phyloP scores from a whole-genome alignment of 2,797 vertebrate genomes.

The Cetoscarus ocellatus region DNA sequence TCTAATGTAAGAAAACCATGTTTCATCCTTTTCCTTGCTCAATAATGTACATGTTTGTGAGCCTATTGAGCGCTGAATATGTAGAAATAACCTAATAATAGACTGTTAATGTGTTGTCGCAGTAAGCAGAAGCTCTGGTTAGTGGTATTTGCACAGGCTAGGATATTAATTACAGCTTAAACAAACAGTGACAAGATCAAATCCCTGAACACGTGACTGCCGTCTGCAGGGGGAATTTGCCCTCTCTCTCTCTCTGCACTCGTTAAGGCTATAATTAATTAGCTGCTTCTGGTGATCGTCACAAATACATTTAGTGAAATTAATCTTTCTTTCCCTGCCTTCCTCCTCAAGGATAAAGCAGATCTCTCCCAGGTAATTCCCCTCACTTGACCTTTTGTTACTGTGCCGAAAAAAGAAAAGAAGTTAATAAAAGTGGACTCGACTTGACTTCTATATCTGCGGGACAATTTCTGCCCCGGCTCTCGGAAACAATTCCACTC shows the following conservation, averaged over 20 bases:
- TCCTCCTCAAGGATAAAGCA: constrained; percentile 51
- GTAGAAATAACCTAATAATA: constrained; percentile 6
- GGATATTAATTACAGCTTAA: constrained; percentile 76
- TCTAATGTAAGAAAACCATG: too few species aligned
- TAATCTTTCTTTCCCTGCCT: constrained; percentile 51
- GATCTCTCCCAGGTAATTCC: constrained; percentile 58
- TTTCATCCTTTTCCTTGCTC: neutral
- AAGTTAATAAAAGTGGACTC: constrained; percentile 39
- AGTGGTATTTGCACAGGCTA: constrained; percentile 43
- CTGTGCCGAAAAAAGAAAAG: constrained; percentile 10
- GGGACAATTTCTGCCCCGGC: constrained; percentile 45
- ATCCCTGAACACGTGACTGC: constrained; percentile 61
- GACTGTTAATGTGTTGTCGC: constrained; percentile 20
- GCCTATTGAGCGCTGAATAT: neutral
- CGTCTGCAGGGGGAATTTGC: constrained; percentile 53
- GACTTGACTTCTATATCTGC: constrained; percentile 45
- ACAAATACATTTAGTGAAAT: constrained; percentile 59
- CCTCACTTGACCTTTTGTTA: constrained; percentile 49
- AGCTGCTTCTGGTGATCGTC: constrained; percentile 52
- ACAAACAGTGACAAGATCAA: constrained; percentile 73
- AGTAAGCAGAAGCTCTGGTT: constrained; percentile 37
- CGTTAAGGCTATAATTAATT: constrained; percentile 73
- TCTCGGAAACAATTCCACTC: constrained; percentile 49
- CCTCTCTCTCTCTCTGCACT: constrained; percentile 29
- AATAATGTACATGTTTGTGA: neutral